Base-by-base conservation (phyloP, 2,113 vertebrate species). In the Panthera tigris region DNA sequence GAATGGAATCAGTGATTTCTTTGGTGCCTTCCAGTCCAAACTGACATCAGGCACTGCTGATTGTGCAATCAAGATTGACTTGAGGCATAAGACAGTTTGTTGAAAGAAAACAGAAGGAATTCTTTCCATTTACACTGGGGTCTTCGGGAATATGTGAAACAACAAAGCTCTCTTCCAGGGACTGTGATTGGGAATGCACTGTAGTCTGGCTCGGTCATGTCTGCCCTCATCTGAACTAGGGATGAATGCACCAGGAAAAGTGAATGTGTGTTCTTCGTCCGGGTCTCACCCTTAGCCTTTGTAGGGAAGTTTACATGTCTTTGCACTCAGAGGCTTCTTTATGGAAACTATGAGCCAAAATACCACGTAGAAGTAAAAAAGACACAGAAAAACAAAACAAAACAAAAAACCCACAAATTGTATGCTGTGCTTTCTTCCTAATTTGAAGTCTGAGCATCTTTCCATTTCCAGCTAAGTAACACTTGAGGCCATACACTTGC, bases 401-500 rank as follows among this genome's bases (percentile, higher is more conserved):
- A 45, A 45, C 45, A 45, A 45, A 45, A 45, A 45, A 45, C 0
- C 45, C 27, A 21, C 57, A 97, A 80, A 92, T 88, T 85, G 16
- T 95, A 16, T 10, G 8, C 39, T 3, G 5, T 69, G 48, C n/a
- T 97, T 97, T 50, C 97, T 86, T 89, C 96, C 91, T 95, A 48
- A 55, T 88, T 91, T 29, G 69, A 76, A 94, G 90, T 81, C 84
- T 97, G 98, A 97, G 9, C 82, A 93, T 95, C 73, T 98, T 97
- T 98, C 92, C 96, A 86, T 96, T 98, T 98, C 95, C 96, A 98
- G 52, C n/a, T 98, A 97, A 87, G 74, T 88, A 94, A 97, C 65
- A 98, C 94, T 71, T 74, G 69, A 94, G 61, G 88, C 94, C 88
- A 74, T 82, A 95, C 94, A 97, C 97, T 99, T 99, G 97, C 97